Base-by-base conservation (phyloP, 2,888 invertebrate genomes). In the Tuta absoluta region DNA sequence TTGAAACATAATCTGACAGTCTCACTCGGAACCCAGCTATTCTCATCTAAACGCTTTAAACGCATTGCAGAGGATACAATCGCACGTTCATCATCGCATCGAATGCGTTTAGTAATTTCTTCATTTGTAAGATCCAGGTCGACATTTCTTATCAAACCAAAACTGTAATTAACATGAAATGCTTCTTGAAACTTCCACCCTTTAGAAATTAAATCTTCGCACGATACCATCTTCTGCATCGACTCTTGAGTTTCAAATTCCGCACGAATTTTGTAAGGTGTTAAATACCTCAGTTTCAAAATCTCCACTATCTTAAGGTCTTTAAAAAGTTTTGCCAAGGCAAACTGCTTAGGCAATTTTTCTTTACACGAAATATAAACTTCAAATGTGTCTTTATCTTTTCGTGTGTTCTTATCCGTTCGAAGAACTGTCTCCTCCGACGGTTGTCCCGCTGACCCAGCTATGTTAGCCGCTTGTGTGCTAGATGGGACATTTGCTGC, bases 311-410 rank as follows among this genome's bases (percentile, higher is more conserved):
- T 56, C 2, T n/a, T n/a, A 2, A 28, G 12, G 0, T 11, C 23
- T n/a, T 56, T 56, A 56, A 56, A 56, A 2, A 24, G 19, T 24
- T n/a, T 21, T 7, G 56, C 56, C n/a, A 56, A 56, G 11, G 24
- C 48, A 49, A 49, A 49, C 21, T 56, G 56, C 24, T 56, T 56
- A 28, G 56, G 56, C 3, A 56, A 24, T 28, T 24, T 56, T 28
- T 56, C 56, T 56, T 21, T 56, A 56, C 28, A n/a, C 14, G 56
- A 56, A 12, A 56, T n/a, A 28, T 56, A 56, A 17, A 56, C 56
- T 28, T 56, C 24, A 14, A 56, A 19, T 12, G 12, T 53, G 1
- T 23, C 8, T 53, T 53, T 33, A 33, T 41, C 14, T 41, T 41
- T 41, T 14, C n/a, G n/a, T n/a, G n/a, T 0, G 14, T 14, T 41